phyloP scores from a whole-genome alignment of 2,797 vertebrate species.

The Luscinia luscinia region DNA sequence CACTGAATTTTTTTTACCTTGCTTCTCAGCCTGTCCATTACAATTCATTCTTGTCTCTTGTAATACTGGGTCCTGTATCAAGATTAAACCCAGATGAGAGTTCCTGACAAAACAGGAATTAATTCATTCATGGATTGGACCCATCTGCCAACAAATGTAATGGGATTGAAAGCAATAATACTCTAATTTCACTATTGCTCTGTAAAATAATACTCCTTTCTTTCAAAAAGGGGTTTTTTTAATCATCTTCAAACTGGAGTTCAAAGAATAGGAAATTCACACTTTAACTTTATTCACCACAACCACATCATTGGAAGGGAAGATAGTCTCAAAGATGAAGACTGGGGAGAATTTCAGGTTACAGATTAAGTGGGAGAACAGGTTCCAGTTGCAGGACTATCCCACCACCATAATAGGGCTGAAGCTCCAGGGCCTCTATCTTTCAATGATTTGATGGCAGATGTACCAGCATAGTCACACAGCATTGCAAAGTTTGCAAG shows the following conservation, averaged over 20 bases:
- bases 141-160: background rate
- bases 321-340: background rate
- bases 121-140: background rate
- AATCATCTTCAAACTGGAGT: background rate
- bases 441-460: background rate
- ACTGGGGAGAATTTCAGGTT: background rate
- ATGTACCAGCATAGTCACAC: background rate
- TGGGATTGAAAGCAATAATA: background rate
- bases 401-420: accelerated
- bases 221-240: background rate
- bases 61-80: background rate
- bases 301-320: background rate
- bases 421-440: background rate
- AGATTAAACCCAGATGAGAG: background rate
- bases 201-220: background rate
- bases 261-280: background rate
- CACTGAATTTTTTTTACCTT: background rate
- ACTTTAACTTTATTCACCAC: background rate
- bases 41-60: background rate
- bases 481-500: background rate
- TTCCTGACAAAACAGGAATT: constrained; percentile 3
- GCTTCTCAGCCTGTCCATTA: background rate
- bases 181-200: background rate
- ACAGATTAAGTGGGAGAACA: background rate
- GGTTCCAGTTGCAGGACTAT: background rate